phyloP scores from a whole-genome alignment of 2,113 vertebrate genomes.

The Vimba vimba region DNA sequence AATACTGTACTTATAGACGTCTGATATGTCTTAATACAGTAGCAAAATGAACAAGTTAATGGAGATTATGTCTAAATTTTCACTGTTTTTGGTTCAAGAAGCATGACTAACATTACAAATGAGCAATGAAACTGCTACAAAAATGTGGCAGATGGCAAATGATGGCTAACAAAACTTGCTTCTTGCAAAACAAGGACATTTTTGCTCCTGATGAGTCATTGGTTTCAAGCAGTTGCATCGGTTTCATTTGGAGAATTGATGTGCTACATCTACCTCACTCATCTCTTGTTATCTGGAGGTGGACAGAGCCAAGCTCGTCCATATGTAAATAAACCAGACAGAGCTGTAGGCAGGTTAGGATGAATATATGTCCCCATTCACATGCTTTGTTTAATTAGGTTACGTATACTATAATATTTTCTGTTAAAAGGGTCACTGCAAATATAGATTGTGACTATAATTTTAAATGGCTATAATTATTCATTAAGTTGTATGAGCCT shows the following conservation, averaged over 20 bases:
- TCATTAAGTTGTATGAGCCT: neutral
- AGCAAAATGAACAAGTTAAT: neutral
- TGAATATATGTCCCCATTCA: slow-evolving; percentile 2
- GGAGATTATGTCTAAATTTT: neutral
- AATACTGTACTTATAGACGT: neutral
- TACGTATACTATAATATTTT: slow-evolving; percentile 2
- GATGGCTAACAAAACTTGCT: neutral
- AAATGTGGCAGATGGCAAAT: slow-evolving; percentile 3
- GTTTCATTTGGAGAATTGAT: slow-evolving; percentile 24
- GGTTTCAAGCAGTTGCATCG: slow-evolving; percentile 5
- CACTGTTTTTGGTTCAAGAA: neutral
- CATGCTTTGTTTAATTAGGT: neutral
- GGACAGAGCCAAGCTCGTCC: neutral
- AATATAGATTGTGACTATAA: neutral
- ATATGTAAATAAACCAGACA: slow-evolving; percentile 15
- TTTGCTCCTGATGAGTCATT: slow-evolving; percentile 2
- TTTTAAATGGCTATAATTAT: slow-evolving; percentile 18
- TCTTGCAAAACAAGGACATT: neutral
- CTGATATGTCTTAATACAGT: neutral
- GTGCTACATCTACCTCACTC: neutral
- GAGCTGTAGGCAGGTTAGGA: slow-evolving; percentile 3
- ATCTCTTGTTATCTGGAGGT: slow-evolving; percentile 7
- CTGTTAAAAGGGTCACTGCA: neutral
- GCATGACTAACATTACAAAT: neutral
- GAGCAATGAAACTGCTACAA: neutral